A percentile compares a stretch with the other conserved stretches of the same genome.
Evolutionary conservation across 35 echinoderm and acorn worm species (phyloP).

Genomic region (Apostichopus californicus): DNA sequence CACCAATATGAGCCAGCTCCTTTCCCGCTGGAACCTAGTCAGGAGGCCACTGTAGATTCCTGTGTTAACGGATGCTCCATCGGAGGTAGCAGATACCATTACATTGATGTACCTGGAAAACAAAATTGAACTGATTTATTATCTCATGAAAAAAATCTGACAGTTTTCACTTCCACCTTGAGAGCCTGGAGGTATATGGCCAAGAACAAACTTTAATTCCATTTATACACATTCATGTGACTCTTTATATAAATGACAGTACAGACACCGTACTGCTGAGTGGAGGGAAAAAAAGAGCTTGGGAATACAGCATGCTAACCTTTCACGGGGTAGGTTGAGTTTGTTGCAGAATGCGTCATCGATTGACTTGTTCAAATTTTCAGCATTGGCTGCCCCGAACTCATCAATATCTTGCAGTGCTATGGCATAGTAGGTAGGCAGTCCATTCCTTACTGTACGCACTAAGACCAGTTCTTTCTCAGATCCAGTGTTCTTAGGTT

Average conservation of each 20-base stretch:
- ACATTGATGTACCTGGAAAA: background rate
- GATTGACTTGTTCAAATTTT: background rate
- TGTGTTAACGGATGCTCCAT: background rate
- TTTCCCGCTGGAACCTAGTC: slow-evolving; percentile 14
- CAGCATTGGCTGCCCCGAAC: slow-evolving; percentile 2
- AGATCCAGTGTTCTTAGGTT: slow-evolving; percentile 48
- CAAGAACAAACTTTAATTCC: too few species aligned
- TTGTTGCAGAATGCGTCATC: slow-evolving; percentile 50
- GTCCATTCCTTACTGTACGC: slow-evolving; percentile 29
- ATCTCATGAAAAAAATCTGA: too few species aligned
- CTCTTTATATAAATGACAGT: too few species aligned
- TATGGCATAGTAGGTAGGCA: slow-evolving; percentile 18
- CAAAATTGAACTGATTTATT: too few species aligned
- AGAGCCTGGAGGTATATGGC: too few species aligned
- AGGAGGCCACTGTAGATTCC: background rate
- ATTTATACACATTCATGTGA: too few species aligned
- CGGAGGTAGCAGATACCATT: too few species aligned
- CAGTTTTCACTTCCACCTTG: too few species aligned
- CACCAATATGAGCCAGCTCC: slow-evolving; percentile 56
- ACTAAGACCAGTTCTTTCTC: slow-evolving; percentile 51
- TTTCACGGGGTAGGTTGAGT: slow-evolving; percentile 46
- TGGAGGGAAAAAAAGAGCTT: too few species aligned
- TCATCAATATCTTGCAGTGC: slow-evolving; percentile 18
- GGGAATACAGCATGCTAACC: background rate
- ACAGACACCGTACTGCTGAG: too few species aligned